A percentile compares a stretch with the other conserved stretches of the same genome.
phyloP scores from a whole-genome alignment of 2,888 invertebrate genomes.

The Phragmatobia fuliginosa region DNA sequence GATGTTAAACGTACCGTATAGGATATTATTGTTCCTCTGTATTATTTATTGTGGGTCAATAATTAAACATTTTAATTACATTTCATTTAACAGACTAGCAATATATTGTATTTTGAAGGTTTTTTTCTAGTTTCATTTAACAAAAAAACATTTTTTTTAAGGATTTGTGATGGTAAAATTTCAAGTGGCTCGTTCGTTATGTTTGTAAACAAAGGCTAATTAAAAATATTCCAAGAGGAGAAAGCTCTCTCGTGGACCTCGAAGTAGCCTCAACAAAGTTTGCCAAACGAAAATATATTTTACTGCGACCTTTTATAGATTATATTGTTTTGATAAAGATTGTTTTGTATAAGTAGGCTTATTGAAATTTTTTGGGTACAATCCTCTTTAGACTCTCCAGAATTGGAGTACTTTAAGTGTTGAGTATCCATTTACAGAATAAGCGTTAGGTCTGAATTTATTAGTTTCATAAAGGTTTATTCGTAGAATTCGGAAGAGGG shows the following conservation, averaged over 20 bases:
- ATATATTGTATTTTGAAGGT: not conserved
- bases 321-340: slow-evolving; percentile 19
- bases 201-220: slow-evolving; percentile 59
- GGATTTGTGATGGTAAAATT: slow-evolving; percentile 32
- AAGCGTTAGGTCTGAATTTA: not conserved
- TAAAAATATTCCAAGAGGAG: slow-evolving; percentile 51
- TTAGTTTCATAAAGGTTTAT: not conserved
- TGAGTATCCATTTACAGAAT: not conserved
- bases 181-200: slow-evolving; percentile 49
- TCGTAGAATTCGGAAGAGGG: not conserved
- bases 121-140: not conserved
- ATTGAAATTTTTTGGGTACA: slow-evolving; percentile 34
- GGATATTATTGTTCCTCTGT: no score
- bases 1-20: no score
- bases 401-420: slow-evolving; percentile 30
- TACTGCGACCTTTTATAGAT: slow-evolving; percentile 10
- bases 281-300: slow-evolving; percentile 12
- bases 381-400: slow-evolving; percentile 26
- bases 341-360: slow-evolving; percentile 25
- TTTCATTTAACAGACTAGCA: not conserved
- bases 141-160: slow-evolving; percentile 2
- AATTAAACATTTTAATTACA: no score
- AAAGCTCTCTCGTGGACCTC: slow-evolving; percentile 33
- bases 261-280: slow-evolving; percentile 24
- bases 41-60: no score